Conservation (phyloP, 2,113 vertebrate genomes). For the Nerophis ophidion region DNA sequence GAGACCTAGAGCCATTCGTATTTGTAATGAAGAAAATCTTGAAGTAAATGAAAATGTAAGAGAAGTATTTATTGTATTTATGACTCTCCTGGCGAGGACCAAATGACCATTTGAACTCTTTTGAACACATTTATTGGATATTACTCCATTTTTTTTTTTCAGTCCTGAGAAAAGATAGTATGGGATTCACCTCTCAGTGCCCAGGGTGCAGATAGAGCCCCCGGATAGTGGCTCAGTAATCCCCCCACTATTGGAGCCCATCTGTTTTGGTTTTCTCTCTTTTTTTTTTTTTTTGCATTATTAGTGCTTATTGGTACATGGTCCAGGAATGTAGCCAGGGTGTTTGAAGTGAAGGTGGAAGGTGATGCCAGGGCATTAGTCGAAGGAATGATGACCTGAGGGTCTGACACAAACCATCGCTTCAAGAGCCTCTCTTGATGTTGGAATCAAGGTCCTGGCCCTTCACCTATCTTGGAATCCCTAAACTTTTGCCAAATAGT, state of each 20-base stretch:
- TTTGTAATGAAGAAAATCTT: conserved; percentile 1
- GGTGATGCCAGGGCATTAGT: conserved; percentile 74
- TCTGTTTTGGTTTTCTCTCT: conserved; percentile 83
- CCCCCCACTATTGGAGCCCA: conserved; percentile 76
- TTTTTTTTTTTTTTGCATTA: conserved; percentile 84
- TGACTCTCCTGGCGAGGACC: conserved; percentile 1
- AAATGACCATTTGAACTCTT: conserved; percentile 30
- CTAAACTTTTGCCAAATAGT: conserved; percentile 26
- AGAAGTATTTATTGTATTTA: conserved; percentile 7
- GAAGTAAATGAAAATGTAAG: conserved; percentile 7
- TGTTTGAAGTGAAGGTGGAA: conserved; percentile 76
- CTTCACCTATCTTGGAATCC: conserved; percentile 18
- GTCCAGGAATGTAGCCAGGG: conserved; percentile 73
- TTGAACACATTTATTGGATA: conserved; percentile 23
- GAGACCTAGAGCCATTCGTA: background rate
- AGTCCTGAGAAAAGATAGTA: conserved; percentile 55
- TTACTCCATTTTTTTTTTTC: conserved; percentile 36
- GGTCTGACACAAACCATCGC: conserved; percentile 73
- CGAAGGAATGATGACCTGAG: conserved; percentile 74
- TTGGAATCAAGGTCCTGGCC: conserved; percentile 42
- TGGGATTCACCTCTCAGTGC: conserved; percentile 61
- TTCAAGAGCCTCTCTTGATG: conserved; percentile 57
- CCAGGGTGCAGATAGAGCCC: conserved; percentile 72
- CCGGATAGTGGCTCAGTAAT: conserved; percentile 69
- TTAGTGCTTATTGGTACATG: conserved; percentile 84